Evolutionary conservation across 2,888 invertebrate species (phyloP), one percentile per base, ranked within the genome.

Genomic region (Rhamphomyia laevipes): DNA sequence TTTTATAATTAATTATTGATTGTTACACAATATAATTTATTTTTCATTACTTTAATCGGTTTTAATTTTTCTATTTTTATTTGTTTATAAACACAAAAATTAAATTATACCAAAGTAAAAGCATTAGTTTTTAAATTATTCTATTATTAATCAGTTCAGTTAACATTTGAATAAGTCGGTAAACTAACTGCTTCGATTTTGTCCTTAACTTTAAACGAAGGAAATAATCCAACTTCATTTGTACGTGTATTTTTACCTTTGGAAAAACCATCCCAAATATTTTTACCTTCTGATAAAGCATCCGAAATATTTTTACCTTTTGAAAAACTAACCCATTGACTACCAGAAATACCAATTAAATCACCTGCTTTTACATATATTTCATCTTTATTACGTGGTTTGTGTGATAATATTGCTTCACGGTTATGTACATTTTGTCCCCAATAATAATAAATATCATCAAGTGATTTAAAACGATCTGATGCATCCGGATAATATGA

Each of bases 391-490:
- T 72, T 73, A 53, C 71, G 74, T 1, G 79, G 75, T 51, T 75
- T 73, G 66, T 93, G 90, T 37, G 79, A 71, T 63, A 86, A 72
- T 2, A 91, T 77, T 1, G 84, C 93, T 33, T 80, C 71, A 42
- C 87, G 80, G 63, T 89, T 84, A 70, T 95, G 93, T 13, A 86
- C 80, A 73, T 86, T 88, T 73, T 96, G 95, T 0, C 99, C 99
- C 15, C 97, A 97, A 70, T 89, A 99, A 72, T 99, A 99, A 70
- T 95, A 99, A 61, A 97, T 89, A 66, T 99, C 97, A 71, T 99
- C 99, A 49, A 99, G 74, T 0, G 97, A 97, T 62, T 85, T 82
- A 74, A 91, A 96, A 49, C 82, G 76, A 56, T 78, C 57, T 0
- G 82, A 75, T 7, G 83, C 83, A 70, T 84, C 83, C 45, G 77